A percentile compares a stretch with the other conserved stretches of the same genome.
phyloP scores from a whole-genome alignment of 2,888 invertebrate genomes.

The Galeopsomyia nigrocyanea region DNA sequence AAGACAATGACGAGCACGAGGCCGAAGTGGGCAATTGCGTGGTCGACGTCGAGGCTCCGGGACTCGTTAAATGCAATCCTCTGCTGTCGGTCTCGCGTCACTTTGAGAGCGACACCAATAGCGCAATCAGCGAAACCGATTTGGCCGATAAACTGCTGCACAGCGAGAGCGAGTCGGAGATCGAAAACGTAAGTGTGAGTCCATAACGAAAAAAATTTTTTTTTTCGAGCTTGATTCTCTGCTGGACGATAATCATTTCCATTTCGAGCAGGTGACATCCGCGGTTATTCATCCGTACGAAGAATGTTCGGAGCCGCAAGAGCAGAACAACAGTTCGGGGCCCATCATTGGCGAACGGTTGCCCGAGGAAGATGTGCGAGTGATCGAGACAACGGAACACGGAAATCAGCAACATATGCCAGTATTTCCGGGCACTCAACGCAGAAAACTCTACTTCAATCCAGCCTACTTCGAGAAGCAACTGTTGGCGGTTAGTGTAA shows the following conservation, averaged over 20 bases:
- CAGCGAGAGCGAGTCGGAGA: slow-evolving; percentile 59
- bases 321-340: slow-evolving; percentile 65
- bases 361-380: slow-evolving; percentile 88
- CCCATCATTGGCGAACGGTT: slow-evolving; percentile 74
- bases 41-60: slow-evolving; percentile 57
- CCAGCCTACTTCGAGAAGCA: slow-evolving; percentile 94
- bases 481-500: slow-evolving; percentile 77
- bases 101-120: slow-evolving; percentile 67
- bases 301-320: slow-evolving; percentile 59
- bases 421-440: slow-evolving; percentile 73
- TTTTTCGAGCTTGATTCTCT: neutral
- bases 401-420: slow-evolving; percentile 61
- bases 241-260: too few species aligned
- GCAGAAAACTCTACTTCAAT: slow-evolving; percentile 88
- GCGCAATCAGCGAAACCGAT: slow-evolving; percentile 58
- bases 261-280: slow-evolving; percentile 77
- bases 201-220: neutral
- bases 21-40: slow-evolving; percentile 1
- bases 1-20: slow-evolving; percentile 29
- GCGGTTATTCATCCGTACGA: slow-evolving; percentile 79
- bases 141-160: slow-evolving; percentile 59
- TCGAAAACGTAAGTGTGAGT: slow-evolving; percentile 59
- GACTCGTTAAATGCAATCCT: slow-evolving; percentile 85
- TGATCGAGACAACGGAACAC: slow-evolving; percentile 83
- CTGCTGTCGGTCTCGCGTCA: slow-evolving; percentile 75